A percentile compares a stretch with the other conserved stretches of the same genome.
Evolutionary conservation across 2,888 invertebrate species (phyloP).

Genomic region (Mantis religiosa): DNA sequence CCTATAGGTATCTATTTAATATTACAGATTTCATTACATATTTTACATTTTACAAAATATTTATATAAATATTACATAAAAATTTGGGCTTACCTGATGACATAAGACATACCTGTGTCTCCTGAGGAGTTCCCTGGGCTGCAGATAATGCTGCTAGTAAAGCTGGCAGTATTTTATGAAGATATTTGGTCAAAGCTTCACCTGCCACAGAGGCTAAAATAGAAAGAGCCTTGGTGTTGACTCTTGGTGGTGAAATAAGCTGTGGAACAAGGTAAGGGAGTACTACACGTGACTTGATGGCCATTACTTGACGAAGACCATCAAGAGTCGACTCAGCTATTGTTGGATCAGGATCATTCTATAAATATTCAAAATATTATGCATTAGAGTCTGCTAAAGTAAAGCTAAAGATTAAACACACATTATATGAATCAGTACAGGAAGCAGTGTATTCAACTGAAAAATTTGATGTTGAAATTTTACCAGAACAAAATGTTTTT

Average conservation of each 20-base stretch:
- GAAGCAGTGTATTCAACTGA: too few relatives aligned
- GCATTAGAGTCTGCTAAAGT: neutral
- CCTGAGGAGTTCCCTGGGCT: conserved; percentile 62
- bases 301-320: conserved; percentile 94
- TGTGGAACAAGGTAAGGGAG: conserved; percentile 95
- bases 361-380: neutral
- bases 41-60: too few relatives aligned
- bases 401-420: neutral
- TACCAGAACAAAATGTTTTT: too few relatives aligned
- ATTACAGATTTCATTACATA: too few relatives aligned
- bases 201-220: conserved; percentile 93
- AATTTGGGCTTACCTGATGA: too few relatives aligned
- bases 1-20: too few relatives aligned
- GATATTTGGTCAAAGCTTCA: conserved; percentile 83
- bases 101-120: conserved; percentile 43
- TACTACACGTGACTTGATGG: conserved; percentile 91
- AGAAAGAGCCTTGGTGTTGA: conserved; percentile 90
- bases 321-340: conserved; percentile 88
- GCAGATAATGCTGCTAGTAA: conserved; percentile 70
- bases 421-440: too few relatives aligned
- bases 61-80: too few relatives aligned
- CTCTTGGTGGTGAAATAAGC: conserved; percentile 73
- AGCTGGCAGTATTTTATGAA: conserved; percentile 89
- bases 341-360: conserved; percentile 72
- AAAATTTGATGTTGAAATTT: too few relatives aligned